phyloP scores from a whole-genome alignment of 1,140 invertebrate genomes.

The Zophobas morio region DNA sequence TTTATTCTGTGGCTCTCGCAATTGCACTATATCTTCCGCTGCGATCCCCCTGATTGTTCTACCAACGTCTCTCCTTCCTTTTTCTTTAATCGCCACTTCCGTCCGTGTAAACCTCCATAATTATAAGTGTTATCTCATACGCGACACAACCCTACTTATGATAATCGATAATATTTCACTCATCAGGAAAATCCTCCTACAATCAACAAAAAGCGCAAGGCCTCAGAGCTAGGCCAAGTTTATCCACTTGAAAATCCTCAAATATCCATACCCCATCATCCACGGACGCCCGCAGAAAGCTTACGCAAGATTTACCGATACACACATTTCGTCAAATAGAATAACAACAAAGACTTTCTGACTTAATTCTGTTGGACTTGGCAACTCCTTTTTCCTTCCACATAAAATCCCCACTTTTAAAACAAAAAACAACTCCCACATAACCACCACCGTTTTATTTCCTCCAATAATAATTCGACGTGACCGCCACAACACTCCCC shows the following conservation, averaged over 20 bases:
- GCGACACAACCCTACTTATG: conserved; percentile 1
- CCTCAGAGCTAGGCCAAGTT: background rate
- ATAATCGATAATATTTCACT: background rate
- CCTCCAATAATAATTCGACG: too few species aligned
- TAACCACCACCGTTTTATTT: too few species aligned
- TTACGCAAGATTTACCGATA: conserved; percentile 29
- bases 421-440: too few species aligned
- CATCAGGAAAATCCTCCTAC: conserved; percentile 12
- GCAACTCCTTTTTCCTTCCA: background rate
- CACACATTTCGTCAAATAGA: conserved; percentile 25
- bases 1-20: conserved; percentile 27
- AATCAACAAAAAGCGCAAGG: conserved; percentile 28
- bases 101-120: background rate
- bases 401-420: background rate
- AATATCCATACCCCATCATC: conserved; percentile 33
- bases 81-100: background rate
- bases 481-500: too few species aligned
- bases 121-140: background rate
- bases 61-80: background rate
- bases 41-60: conserved; percentile 2
- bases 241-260: conserved; percentile 28
- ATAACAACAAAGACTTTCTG: conserved; percentile 6
- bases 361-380: conserved; percentile 12
- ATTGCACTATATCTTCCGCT: conserved; percentile 9
- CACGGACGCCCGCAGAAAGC: conserved; percentile 17